Conservation (phyloP, 2,888 invertebrate species). For the Terebella lapidaria region DNA sequence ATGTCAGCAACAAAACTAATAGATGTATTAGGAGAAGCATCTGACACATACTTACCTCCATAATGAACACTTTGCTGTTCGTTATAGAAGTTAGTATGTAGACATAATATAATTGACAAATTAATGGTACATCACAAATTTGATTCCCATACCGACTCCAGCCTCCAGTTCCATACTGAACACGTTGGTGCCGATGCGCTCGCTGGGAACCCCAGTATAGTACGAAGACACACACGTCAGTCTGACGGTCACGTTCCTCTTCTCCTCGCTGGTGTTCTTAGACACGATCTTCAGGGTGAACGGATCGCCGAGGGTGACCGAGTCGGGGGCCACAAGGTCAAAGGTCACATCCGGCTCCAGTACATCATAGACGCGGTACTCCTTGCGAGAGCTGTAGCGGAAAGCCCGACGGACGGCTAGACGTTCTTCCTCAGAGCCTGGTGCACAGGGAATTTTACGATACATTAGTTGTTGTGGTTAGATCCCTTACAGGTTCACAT, state of each 20-base stretch:
- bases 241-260: constrained; percentile 34
- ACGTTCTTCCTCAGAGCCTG: constrained; percentile 37
- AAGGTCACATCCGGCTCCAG: constrained; percentile 20
- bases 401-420: constrained; percentile 26
- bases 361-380: constrained; percentile 26
- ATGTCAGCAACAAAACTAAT: constrained; percentile 4
- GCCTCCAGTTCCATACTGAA: constrained; percentile 53
- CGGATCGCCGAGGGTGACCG: constrained; percentile 15
- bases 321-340: constrained; percentile 11
- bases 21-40: no score
- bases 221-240: constrained; percentile 33
- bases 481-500: background rate
- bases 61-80: no score
- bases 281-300: constrained; percentile 24
- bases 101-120: background rate
- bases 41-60: no score
- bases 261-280: constrained; percentile 31
- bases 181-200: constrained; percentile 31
- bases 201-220: constrained; percentile 43
- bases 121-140: background rate
- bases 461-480: background rate
- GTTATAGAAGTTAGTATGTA: no score
- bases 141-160: constrained; percentile 28
- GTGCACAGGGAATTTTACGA: no score
- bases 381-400: constrained; percentile 24